These are phyloP conservation scores for Pilophorus perplexus DNA, from an alignment of 2,888 invertebrate genomes.

Conservation along the genomic window DNA sequence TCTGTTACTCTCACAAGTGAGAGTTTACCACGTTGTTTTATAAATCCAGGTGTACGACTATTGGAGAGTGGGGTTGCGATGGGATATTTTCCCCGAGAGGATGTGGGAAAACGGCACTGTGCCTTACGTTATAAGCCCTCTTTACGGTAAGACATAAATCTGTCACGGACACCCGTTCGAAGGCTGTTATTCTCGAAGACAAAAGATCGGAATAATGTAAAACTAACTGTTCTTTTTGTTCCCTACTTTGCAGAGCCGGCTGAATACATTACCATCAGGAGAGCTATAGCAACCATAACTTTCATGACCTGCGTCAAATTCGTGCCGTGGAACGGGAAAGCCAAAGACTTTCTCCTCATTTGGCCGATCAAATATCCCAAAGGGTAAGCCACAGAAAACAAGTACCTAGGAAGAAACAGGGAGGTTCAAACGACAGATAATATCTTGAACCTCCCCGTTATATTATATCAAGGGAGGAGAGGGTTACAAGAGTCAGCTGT, in stretches of 20 bases:
- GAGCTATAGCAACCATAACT: slow-evolving; percentile 61
- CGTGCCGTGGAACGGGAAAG: slow-evolving; percentile 63
- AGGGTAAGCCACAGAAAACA: slow-evolving; percentile 52
- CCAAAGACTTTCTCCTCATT: slow-evolving; percentile 63
- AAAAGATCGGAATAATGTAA: no score
- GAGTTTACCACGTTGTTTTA: not conserved
- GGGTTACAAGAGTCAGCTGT: no score
- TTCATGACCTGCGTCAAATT: slow-evolving; percentile 66
- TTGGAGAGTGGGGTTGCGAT: slow-evolving; percentile 63
- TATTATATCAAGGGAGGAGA: no score
- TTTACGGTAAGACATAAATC: slow-evolving; percentile 56
- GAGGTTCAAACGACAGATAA: no score
- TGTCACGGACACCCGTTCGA: no score
- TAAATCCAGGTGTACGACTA: slow-evolving; percentile 57
- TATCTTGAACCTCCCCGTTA: no score
- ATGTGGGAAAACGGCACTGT: slow-evolving; percentile 65
- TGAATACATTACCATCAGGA: slow-evolving; percentile 60
- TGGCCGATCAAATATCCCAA: slow-evolving; percentile 66
- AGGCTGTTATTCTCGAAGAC: no score
- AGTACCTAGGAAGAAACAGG: no score
- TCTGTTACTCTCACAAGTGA: no score
- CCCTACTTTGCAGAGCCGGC: slow-evolving; percentile 57
- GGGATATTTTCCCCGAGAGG: slow-evolving; percentile 64
- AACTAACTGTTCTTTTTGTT: no score
- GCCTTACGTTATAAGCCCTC: slow-evolving; percentile 63